These are phyloP conservation scores for Mantis religiosa DNA, from an alignment of 2,888 invertebrate species.

Conservation along the genomic window DNA sequence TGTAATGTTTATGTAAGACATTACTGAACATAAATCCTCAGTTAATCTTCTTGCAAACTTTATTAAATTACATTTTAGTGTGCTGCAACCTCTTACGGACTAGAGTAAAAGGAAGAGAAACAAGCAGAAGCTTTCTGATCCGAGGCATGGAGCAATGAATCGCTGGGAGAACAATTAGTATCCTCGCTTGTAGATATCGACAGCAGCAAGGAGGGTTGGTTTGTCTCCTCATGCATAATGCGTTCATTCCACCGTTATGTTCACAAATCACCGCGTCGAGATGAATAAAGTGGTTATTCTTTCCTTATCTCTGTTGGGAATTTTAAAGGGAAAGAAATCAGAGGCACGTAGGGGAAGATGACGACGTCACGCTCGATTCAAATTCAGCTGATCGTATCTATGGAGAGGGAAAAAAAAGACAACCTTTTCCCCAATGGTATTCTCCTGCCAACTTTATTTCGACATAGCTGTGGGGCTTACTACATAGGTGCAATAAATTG, in stretches of 20 bases:
- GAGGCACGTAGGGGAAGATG: neutral
- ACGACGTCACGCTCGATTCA: neutral
- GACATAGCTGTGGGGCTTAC: too few relatives aligned
- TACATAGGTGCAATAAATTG: too few relatives aligned
- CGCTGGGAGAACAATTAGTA: neutral
- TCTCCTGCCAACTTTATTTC: too few relatives aligned
- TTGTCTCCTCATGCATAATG: neutral
- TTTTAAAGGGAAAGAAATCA: neutral
- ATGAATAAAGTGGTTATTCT: conserved; percentile 1
- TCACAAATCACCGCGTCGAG: conserved; percentile 1
- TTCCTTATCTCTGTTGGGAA: neutral
- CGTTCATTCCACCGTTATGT: neutral
- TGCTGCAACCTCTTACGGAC: too few relatives aligned
- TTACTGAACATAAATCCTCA: too few relatives aligned
- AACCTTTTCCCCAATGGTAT: neutral
- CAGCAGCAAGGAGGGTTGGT: neutral
- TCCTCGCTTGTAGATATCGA: neutral
- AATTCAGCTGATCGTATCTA: neutral
- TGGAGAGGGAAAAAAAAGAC: neutral
- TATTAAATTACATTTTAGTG: too few relatives aligned
- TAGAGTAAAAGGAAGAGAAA: too few relatives aligned
- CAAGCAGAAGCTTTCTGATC: too few relatives aligned
- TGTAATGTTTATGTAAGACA: too few relatives aligned
- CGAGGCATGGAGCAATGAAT: too few relatives aligned
- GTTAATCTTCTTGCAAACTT: too few relatives aligned